Evolutionary conservation across 2,113 vertebrate genomes (phyloP), one percentile per base, ranked within the genome.

Genomic region (Meleagris gallopavo): DNA sequence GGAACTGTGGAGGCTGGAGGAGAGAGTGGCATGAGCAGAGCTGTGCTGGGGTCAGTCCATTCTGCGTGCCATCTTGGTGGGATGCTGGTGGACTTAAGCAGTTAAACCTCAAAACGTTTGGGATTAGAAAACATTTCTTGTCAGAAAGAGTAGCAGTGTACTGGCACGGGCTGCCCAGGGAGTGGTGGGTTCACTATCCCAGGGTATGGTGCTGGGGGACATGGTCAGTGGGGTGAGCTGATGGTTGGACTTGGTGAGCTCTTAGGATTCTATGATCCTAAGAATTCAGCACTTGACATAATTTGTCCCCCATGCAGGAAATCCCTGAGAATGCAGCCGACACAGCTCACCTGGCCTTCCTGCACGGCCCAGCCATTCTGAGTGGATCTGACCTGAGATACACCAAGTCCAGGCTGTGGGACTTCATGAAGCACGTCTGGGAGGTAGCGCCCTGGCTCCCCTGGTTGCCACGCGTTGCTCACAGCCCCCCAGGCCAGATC

Each of bases 261-360:
- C 50, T 52, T n/a, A n/a, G n/a, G 50, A 52, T 29, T 27, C 50
- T 54, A 6, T 6, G 52, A 54, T 54, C 14, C 25, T 27, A 27
- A 52, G 50, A 54, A 54, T 29, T 1, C 41, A n/a, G n/a, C 46
- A 41, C 54, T 50, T 3, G 2, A 25, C 55, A 60, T 9, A 36
- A 36, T 14, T 54, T 88, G 61, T 54, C 64, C 43, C 45, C 50
- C 3, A 13, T 0, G 20, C 78, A 99, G 98, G 98, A 98, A 79
- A 98, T 99, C 72, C 98, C 98, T 1, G 98, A 98, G 96, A 99
- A 99, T 0, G 98, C 96, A 0, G 98, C 98, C 0, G 98, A 98
- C 46, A 55, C 94, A 0, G 97, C 98, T 64, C 98, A 98, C 89
- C 95, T 98, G 48, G 73, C 82, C 50, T 97, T 98, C 77, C 95